These are phyloP conservation scores for Silurus asotus DNA, from an alignment of 2,113 vertebrate species.

Conservation along the genomic window DNA sequence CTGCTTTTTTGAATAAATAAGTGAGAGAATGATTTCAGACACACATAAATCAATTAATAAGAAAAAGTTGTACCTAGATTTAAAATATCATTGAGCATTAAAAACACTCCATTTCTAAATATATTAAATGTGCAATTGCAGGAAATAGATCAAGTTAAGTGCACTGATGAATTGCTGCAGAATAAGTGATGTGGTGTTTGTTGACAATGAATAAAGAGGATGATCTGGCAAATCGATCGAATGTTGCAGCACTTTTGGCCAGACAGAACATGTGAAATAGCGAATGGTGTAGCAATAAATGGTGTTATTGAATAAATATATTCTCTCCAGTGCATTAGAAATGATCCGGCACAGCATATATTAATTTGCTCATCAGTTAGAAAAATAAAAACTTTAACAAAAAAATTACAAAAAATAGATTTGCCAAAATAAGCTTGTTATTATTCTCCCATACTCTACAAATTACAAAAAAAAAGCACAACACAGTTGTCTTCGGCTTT, in stretches of 20 bases:
- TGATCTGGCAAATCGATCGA: conserved; percentile 22
- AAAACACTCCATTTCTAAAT: not conserved
- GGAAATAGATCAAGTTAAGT: not conserved
- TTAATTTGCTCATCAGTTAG: not conserved
- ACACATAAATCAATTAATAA: not conserved
- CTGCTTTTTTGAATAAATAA: not conserved
- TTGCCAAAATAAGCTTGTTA: conserved; percentile 4
- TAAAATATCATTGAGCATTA: not conserved
- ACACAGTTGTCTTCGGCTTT: not conserved
- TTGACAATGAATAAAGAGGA: conserved; percentile 14
- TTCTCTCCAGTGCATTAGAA: not conserved
- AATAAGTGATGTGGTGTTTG: conserved; percentile 16
- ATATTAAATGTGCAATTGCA: not conserved
- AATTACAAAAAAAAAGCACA: not conserved
- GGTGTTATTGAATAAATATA: not conserved
- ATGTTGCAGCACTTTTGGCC: conserved; percentile 17
- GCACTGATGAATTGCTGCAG: not conserved
- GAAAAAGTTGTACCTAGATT: not conserved
- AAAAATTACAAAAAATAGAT: not conserved
- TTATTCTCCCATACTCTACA: not conserved
- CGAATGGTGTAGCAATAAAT: conserved; percentile 12
- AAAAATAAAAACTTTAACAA: not conserved
- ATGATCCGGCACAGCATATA: not conserved
- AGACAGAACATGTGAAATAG: conserved; percentile 10
- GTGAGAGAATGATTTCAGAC: not conserved